Percentiles rank a stretch among this genome's conserved stretches.
Evolutionary conservation across 2,888 invertebrate species (phyloP).

Genomic region (Caprella mutica): DNA sequence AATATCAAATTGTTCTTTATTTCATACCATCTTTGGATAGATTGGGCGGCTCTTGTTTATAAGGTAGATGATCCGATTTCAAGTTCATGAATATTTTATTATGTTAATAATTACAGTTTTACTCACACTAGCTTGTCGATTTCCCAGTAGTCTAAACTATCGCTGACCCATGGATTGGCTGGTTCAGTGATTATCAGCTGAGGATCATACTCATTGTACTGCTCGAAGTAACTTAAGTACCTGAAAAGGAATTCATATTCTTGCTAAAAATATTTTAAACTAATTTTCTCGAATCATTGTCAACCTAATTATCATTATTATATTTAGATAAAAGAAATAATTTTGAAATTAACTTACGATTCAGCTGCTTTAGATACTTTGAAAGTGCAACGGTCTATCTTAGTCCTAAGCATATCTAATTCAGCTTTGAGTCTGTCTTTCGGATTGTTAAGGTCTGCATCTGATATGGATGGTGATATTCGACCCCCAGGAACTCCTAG

Average conservation of each 20-base stretch:
- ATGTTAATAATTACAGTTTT: constrained; percentile 1
- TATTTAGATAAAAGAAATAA: neutral
- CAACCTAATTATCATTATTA: neutral
- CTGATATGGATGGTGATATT: constrained; percentile 48
- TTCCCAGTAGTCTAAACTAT: constrained; percentile 94
- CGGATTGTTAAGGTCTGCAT: constrained; percentile 41
- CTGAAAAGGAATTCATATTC: constrained; percentile 43
- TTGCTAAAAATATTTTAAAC: neutral
- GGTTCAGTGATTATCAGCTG: constrained; percentile 85
- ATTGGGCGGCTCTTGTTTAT: too few species aligned
- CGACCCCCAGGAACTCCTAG: constrained; percentile 46
- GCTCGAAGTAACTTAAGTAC: constrained; percentile 82
- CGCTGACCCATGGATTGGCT: constrained; percentile 93
- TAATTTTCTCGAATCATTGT: neutral
- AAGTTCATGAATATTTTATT: neutral
- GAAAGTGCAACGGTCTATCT: constrained; percentile 74
- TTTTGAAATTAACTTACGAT: constrained; percentile 54
- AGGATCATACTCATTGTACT: constrained; percentile 91
- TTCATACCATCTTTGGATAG: too few species aligned
- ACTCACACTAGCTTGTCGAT: constrained; percentile 77
- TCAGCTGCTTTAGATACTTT: constrained; percentile 89
- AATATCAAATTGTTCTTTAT: too few species aligned
- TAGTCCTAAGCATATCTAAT: constrained; percentile 59
- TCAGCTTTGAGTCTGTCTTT: constrained; percentile 51
- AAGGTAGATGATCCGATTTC: too few species aligned